Percentiles rank a stretch among this genome's conserved stretches.
Evolutionary conservation across 2,888 invertebrate genomes (phyloP).

Genomic region (Pseudococcus jackbeardsleyi): DNA sequence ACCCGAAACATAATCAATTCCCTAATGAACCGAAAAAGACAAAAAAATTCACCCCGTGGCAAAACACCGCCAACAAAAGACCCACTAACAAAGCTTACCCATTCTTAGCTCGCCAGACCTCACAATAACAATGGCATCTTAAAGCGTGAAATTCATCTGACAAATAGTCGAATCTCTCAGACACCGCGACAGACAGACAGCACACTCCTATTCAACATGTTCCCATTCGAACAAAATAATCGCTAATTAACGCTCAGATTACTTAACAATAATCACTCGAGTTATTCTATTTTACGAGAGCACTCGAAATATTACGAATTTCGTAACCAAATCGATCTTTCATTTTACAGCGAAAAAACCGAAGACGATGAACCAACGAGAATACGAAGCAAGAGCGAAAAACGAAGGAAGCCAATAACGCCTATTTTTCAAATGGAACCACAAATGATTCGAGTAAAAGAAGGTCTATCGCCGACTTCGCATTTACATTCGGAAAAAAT

Average conservation of each 20-base stretch:
- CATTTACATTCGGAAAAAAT: conserved; percentile 65
- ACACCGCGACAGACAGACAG: not conserved
- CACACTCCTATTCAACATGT: not conserved
- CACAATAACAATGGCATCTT: not conserved
- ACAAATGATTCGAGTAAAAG: conserved; percentile 64
- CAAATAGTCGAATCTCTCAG: not conserved
- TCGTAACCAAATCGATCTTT: conserved; percentile 25
- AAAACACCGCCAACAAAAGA: not conserved
- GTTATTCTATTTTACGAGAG: not conserved
- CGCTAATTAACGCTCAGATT: conserved; percentile 1
- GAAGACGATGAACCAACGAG: conserved; percentile 61
- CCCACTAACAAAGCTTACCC: not conserved
- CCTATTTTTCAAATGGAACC: conserved; percentile 60
- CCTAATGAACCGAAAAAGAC: not conserved
- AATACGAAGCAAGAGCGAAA: conserved; percentile 45
- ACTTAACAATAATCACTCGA: not conserved
- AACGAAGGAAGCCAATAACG: conserved; percentile 57
- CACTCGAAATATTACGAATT: not conserved
- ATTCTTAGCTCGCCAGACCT: not conserved
- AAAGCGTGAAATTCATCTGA: conserved; percentile 34
- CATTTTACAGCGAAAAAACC: conserved; percentile 48
- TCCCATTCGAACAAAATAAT: not conserved
- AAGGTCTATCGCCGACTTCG: conserved; percentile 62
- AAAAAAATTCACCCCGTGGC: not conserved
- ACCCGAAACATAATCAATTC: too few species aligned